Evolutionary conservation across 2,113 vertebrate species (phyloP).

Genomic region (Eudyptes chrysolophus): DNA sequence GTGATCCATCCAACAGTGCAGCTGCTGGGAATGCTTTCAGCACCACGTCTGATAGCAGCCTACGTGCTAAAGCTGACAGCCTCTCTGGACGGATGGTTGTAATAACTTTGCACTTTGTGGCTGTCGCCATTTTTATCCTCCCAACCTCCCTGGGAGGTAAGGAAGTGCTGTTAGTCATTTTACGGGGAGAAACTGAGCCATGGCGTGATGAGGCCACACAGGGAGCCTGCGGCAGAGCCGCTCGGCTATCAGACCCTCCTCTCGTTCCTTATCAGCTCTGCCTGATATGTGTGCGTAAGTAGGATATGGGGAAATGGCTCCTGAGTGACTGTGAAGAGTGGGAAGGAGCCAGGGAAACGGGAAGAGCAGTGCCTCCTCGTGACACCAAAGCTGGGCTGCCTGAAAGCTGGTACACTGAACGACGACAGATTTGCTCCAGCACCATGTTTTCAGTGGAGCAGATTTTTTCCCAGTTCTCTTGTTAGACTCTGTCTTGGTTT

Average conservation of each 20-base stretch:
- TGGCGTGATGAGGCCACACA: neutral
- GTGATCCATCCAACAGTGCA: neutral
- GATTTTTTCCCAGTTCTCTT: slow-evolving; percentile 4
- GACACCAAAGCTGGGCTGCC: neutral
- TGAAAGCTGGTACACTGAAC: neutral
- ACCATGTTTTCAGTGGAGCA: neutral
- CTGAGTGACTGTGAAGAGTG: neutral
- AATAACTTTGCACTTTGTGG: neutral
- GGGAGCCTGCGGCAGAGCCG: neutral
- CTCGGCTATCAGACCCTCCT: neutral
- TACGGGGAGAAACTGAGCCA: neutral
- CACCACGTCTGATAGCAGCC: neutral
- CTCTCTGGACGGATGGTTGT: neutral
- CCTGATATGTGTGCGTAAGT: neutral
- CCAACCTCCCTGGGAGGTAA: neutral
- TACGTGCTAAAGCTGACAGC: neutral
- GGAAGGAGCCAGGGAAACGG: neutral
- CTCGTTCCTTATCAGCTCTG: neutral
- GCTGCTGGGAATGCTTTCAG: neutral
- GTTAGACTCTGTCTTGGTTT: slow-evolving; percentile 25
- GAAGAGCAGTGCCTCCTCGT: neutral
- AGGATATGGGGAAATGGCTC: neutral
- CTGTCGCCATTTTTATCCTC: neutral
- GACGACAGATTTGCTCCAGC: neutral
- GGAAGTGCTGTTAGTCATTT: slow-evolving; percentile 6